Evolutionary conservation across 2,888 invertebrate species (phyloP), one percentile per base, ranked within the genome.

Genomic region (Bellardia pandia): DNA sequence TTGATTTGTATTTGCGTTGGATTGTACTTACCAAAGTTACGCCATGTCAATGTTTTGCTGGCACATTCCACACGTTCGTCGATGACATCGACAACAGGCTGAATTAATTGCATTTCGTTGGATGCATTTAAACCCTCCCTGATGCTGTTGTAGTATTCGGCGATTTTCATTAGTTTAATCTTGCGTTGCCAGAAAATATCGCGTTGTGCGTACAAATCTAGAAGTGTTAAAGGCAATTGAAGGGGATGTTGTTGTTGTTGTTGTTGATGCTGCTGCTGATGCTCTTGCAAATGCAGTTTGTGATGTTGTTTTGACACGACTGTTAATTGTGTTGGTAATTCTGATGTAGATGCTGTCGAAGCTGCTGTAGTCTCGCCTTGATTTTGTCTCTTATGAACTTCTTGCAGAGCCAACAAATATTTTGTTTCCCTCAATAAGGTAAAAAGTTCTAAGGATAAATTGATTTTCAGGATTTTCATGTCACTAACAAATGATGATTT

Each of bases 81-180:
- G 77, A 99, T 96, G 13, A 95, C 95, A 4, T 95, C 94, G 86
- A 99, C 95, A 93, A 98, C 97, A 82, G 95, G 95, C 90, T 95
- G 94, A 80, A 99, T 96, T 68, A 99, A 94, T 37, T 96, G 95
- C 85, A 96, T 96, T 93, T 98, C 98, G 3, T 90, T 91, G 0
- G 96, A 96, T 77, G 95, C 66, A 40, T 72, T 88, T 45, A 85
- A 83, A 2, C 95, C 95, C 40, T 94, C 95, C 69, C 96, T 95
- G 80, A 98, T 96, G 89, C 96, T 96, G 92, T 98, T 98, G 93
- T 98, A 98, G 96, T 97, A 96, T 77, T 96, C 94, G 7, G 95
- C 95, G 60, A 96, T 95, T 68, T 96, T 95, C 89, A 95, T 94
- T 56, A 95, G 91, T n/a, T 94, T 94, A 87, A 91, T 91, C 60